These are phyloP conservation scores for Xiphorhynchus erythropygius DNA, from an alignment of 2,797 vertebrate species.

Conservation along the genomic window DNA sequence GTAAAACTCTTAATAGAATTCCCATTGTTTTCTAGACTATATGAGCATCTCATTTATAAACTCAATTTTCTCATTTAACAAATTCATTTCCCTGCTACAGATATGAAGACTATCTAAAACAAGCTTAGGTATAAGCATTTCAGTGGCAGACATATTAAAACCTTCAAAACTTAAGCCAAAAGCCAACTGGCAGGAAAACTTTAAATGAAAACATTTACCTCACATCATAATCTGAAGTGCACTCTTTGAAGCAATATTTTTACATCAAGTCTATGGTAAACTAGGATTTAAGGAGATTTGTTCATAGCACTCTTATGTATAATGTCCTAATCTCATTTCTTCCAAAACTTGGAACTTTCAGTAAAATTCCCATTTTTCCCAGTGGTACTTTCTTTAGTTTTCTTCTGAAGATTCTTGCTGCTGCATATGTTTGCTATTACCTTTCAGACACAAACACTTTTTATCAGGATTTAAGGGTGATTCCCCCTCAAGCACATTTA, in stretches of 20 bases:
- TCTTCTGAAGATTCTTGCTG: background rate
- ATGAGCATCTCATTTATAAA: background rate
- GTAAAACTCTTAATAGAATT: background rate
- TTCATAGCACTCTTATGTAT: background rate
- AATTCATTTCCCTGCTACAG: background rate
- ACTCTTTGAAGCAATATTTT: conserved; percentile 7
- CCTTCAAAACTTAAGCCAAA: background rate
- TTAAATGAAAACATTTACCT: background rate
- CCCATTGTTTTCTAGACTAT: background rate
- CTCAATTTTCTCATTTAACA: background rate
- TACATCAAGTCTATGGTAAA: background rate
- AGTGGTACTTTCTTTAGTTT: background rate
- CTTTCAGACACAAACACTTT: background rate
- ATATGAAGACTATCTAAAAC: background rate
- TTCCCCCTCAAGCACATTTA: background rate
- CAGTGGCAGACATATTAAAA: background rate
- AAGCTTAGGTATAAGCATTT: background rate
- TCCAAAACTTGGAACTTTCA: background rate
- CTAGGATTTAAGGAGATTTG: background rate
- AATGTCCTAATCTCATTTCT: background rate
- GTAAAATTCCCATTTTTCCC: background rate
- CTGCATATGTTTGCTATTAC: background rate
- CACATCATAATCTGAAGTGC: background rate
- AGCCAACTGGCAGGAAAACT: background rate
- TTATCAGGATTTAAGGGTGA: background rate